A percentile compares a stretch with the other conserved stretches of the same genome.
These are phyloP conservation scores for Trileptium ribeirensis DNA, from an alignment of 2,888 invertebrate species.

Conservation along the genomic window DNA sequence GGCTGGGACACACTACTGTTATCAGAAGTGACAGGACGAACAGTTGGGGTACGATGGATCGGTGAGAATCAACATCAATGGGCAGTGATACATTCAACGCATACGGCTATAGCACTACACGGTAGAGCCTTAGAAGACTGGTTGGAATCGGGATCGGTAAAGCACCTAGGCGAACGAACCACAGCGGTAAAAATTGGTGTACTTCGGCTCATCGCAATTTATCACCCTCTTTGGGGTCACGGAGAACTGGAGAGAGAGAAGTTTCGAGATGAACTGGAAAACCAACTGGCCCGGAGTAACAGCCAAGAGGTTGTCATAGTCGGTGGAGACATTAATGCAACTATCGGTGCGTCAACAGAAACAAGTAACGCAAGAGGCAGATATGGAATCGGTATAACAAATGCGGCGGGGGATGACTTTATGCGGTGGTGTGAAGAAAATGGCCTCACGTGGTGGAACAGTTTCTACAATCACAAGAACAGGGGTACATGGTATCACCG, in stretches of 20 bases:
- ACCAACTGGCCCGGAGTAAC: too few relatives aligned
- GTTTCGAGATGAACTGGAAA: too few relatives aligned
- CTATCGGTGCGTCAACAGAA: not conserved
- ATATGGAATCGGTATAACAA: not conserved
- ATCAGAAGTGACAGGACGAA: not conserved
- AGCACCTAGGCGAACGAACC: not conserved
- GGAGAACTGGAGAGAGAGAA: too few relatives aligned
- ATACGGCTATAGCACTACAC: slow-evolving; percentile 8
- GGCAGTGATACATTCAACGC: slow-evolving; percentile 10
- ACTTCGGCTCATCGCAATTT: too few relatives aligned
- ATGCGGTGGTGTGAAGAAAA: not conserved
- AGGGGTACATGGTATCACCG: slow-evolving; percentile 11
- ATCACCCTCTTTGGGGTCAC: too few relatives aligned
- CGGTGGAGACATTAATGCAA: not conserved
- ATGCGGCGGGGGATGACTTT: not conserved
- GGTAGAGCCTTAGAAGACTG: not conserved
- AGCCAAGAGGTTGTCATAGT: not conserved
- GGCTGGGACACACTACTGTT: slow-evolving; percentile 2
- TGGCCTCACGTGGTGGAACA: not conserved
- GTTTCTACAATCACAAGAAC: not conserved
- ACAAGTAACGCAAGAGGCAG: not conserved
- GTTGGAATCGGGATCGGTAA: not conserved
- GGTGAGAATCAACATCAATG: slow-evolving; percentile 5
- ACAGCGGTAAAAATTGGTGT: too few relatives aligned
- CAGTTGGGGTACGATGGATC: not conserved